phyloP scores from a whole-genome alignment of 2,888 invertebrate genomes.

The Noctuana brunneofusca region DNA sequence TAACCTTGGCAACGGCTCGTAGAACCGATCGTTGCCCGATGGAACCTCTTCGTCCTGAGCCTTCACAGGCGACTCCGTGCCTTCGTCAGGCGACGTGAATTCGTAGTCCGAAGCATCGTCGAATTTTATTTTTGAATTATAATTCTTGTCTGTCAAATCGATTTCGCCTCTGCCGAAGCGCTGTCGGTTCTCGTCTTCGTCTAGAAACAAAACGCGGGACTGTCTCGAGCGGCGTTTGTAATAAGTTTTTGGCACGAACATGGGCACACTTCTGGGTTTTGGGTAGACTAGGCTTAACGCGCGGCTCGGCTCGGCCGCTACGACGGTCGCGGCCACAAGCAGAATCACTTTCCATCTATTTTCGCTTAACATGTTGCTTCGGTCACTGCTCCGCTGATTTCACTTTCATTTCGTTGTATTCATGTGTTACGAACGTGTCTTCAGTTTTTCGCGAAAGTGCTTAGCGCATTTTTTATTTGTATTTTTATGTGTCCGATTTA shows the following conservation, averaged over 20 bases:
- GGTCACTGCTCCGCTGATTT: constrained; percentile 71
- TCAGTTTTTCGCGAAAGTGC: constrained; percentile 30
- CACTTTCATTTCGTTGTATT: constrained; percentile 71
- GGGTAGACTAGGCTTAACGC: constrained; percentile 69
- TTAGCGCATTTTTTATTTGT: constrained; percentile 26
- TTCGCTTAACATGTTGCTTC: constrained; percentile 74
- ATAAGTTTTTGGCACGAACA: constrained; percentile 68
- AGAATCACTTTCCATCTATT: constrained; percentile 79
- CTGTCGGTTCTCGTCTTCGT: constrained; percentile 67
- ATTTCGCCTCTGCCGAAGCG: constrained; percentile 70
- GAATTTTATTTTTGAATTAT: constrained; percentile 71
- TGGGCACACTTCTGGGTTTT: constrained; percentile 59
- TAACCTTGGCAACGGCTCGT: constrained; percentile 61
- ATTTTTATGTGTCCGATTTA: constrained; percentile 16
- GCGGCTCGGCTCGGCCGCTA: constrained; percentile 68
- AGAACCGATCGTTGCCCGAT: constrained; percentile 70
- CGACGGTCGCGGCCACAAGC: constrained; percentile 63
- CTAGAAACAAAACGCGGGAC: constrained; percentile 66
- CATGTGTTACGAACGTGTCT: constrained; percentile 22
- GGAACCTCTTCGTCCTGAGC: constrained; percentile 45
- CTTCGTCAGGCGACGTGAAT: constrained; percentile 65
- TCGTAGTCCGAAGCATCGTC: constrained; percentile 76
- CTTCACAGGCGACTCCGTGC: constrained; percentile 29
- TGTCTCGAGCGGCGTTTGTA: constrained; percentile 48
- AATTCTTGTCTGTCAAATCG: constrained; percentile 61